Base-by-base conservation (phyloP, 2,113 vertebrate species). In the Butorides virescens region DNA sequence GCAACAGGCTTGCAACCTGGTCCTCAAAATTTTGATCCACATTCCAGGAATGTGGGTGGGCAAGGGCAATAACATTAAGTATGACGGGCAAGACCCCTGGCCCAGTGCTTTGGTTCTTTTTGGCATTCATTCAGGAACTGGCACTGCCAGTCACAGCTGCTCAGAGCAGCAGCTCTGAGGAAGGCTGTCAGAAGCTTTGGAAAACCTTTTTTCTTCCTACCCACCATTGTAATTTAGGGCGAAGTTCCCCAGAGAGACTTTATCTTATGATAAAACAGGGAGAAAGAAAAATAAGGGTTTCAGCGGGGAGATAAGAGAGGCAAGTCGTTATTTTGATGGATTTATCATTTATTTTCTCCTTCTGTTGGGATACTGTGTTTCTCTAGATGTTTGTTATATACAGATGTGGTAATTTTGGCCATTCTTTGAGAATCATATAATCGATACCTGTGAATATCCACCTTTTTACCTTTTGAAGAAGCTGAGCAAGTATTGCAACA, bases 331-430 rank as follows among this genome's bases (percentile, higher is more conserved):
- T 63, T 92, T 14, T 58, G 9, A 61, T 34, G 11, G 29, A 26
- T 71, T 88, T 80, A 39, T 27, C 1, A 18, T 52, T 46, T 76
- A 23, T 44, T 88, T 66, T 44, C 13, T 9, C 26, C 42, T 61
- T 56, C 29, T 2, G 1, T 61, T 61, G 13, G 20, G 17, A 19
- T 13, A 15, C 4, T 0, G 0, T 49, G 5, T n/a, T 71, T 50
- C n/a, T 65, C 22, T 49, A 23, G 13, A 32, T 8, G 18, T 39
- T 11, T 58, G 67, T 62, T 76, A 42, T 34, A 10, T 5, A 62
- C 2, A 52, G 4, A 14, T 29, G 10, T 56, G 29, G 21, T 47
- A 3, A 19, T 70, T 79, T 37, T 68, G 15, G 12, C 23, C 9
- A 6, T 74, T 63, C 42, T 39, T 67, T 68, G 34, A 78, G 42